These are phyloP conservation scores for Micronisus gabar DNA, from an alignment of 2,113 vertebrate genomes.

Conservation along the genomic window DNA sequence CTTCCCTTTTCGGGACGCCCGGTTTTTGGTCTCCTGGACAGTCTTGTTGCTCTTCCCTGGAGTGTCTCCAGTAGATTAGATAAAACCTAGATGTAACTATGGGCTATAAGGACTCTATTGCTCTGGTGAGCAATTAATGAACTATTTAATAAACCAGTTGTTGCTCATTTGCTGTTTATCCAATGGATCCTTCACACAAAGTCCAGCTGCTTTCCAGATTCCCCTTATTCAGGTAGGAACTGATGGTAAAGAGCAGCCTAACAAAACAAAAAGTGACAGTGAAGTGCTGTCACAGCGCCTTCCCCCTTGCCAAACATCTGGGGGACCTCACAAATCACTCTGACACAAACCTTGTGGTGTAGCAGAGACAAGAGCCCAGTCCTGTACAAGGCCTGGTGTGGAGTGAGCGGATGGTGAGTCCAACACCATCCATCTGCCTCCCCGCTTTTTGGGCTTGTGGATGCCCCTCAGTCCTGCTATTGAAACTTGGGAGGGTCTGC, in stretches of 20 bases:
- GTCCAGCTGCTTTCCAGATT: background rate
- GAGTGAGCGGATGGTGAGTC: background rate
- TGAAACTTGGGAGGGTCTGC: background rate
- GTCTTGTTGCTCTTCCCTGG: background rate
- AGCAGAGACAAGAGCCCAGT: background rate
- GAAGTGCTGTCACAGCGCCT: background rate
- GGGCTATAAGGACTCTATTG: background rate
- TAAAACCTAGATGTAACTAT: background rate
- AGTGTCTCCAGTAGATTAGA: background rate
- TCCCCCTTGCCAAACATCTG: background rate
- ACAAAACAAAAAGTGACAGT: background rate
- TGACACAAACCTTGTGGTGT: background rate
- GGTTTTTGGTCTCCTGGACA: background rate
- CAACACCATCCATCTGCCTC: background rate
- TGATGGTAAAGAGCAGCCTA: background rate
- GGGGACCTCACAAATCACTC: background rate
- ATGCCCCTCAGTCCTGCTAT: background rate
- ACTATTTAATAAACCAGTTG: background rate
- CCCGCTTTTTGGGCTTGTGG: background rate
- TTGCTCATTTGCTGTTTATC: background rate
- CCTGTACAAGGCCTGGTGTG: background rate
- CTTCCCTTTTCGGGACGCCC: background rate
- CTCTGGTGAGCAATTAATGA: background rate
- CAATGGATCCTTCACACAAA: background rate
- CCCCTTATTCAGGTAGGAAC: background rate